These are phyloP conservation scores for Vipera latastei DNA, from an alignment of 2,797 vertebrate genomes.

Conservation along the genomic window DNA sequence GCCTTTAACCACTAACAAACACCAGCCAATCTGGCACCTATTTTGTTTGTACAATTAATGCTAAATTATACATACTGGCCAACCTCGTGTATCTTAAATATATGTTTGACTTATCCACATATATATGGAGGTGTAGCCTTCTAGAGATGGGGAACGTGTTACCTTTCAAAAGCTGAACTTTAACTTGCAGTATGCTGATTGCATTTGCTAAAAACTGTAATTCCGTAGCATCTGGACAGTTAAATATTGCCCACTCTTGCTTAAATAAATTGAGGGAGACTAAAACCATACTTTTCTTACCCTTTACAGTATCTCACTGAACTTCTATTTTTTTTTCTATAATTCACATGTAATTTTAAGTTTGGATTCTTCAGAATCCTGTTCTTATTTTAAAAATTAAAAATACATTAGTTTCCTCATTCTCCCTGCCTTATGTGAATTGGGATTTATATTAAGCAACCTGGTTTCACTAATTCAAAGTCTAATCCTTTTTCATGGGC, in stretches of 20 bases:
- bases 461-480: slow-evolving; percentile 11
- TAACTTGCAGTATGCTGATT: background rate
- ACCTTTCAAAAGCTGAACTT: background rate
- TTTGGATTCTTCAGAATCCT: background rate
- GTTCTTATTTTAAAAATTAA: background rate
- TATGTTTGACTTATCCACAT: background rate
- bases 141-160: background rate
- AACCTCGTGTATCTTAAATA: background rate
- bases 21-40: background rate
- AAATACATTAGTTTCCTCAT: background rate
- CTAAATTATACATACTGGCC: background rate
- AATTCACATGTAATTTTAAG: background rate
- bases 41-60: background rate
- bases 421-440: background rate
- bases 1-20: background rate
- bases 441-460: slow-evolving; percentile 1
- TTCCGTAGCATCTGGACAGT: background rate
- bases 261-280: background rate
- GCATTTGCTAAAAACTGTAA: background rate
- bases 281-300: background rate
- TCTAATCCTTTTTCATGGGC: background rate
- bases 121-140: background rate
- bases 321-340: background rate
- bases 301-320: background rate
- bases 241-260: background rate